These are phyloP conservation scores for Etheostoma cragini DNA, from an alignment of 2,113 vertebrate species.

Conservation along the genomic window DNA sequence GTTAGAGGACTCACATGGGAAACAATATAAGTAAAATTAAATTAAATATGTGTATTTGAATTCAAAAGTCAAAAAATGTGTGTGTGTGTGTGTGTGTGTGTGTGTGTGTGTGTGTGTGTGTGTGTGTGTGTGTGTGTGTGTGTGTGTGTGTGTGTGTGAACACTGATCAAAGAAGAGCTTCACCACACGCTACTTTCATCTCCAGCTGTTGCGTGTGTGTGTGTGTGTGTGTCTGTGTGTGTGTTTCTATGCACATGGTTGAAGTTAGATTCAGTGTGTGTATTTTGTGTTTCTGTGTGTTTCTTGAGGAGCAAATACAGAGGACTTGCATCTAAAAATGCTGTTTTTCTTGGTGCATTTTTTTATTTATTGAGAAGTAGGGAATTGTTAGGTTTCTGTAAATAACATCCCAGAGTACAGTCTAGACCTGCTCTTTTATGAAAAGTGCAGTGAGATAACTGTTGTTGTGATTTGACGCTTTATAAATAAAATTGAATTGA, in stretches of 20 bases:
- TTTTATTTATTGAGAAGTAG: not conserved
- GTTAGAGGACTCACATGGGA: not conserved
- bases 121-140: not conserved
- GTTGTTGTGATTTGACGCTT: no score
- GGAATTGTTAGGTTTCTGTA: no score
- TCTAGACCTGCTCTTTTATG: no score
- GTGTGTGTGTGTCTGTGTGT: not conserved
- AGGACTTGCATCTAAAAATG: no score
- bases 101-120: conserved; percentile 6
- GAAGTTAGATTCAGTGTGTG: not conserved
- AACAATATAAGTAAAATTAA: not conserved
- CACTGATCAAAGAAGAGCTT: conserved; percentile 32
- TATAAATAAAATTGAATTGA: no score
- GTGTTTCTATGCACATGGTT: conserved; percentile 7
- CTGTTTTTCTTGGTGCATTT: not conserved
- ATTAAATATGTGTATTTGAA: not conserved
- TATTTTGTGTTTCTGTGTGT: not conserved
- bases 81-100: not conserved
- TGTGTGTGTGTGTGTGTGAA: conserved; percentile 11
- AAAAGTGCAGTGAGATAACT: no score
- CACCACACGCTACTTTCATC: conserved; percentile 43
- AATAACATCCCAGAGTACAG: no score
- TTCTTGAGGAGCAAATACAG: not conserved
- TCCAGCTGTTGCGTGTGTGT: conserved; percentile 35
- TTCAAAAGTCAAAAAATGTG: no score